phyloP scores from a whole-genome alignment of 2,888 invertebrate genomes.

The Mongoloraphidia duomilia region DNA sequence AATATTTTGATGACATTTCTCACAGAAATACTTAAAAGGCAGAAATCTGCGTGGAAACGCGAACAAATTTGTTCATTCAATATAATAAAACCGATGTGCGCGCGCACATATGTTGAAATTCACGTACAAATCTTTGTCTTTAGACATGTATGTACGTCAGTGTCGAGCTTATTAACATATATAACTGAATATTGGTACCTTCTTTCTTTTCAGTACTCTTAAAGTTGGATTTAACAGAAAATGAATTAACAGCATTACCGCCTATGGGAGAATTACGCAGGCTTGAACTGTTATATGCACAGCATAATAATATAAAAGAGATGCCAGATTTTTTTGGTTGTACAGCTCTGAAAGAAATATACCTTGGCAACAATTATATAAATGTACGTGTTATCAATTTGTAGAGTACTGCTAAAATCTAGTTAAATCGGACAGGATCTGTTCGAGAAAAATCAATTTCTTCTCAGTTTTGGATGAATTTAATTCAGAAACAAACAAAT shows the following conservation, averaged over 20 bases:
- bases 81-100: too few relatives aligned
- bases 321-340: conserved; percentile 70
- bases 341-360: conserved; percentile 59
- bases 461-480: too few relatives aligned
- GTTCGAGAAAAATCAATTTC: too few relatives aligned
- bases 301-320: conserved; percentile 64
- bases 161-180: not conserved
- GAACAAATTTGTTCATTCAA: too few relatives aligned
- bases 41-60: too few relatives aligned
- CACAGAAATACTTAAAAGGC: too few relatives aligned
- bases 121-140: too few relatives aligned
- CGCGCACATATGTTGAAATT: too few relatives aligned
- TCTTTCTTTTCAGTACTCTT: conserved; percentile 41
- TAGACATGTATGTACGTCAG: not conserved
- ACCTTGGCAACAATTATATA: conserved; percentile 71
- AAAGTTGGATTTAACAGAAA: conserved; percentile 60
- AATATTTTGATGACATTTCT: too few relatives aligned
- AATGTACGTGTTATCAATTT: conserved; percentile 33
- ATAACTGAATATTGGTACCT: not conserved
- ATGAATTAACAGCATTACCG: conserved; percentile 50
- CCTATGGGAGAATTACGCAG: conserved; percentile 56
- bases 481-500: too few relatives aligned
- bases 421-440: too few relatives aligned
- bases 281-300: conserved; percentile 59
- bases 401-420: not conserved